These are phyloP conservation scores for Egretta garzetta DNA, from an alignment of 2,113 vertebrate genomes.

Conservation along the genomic window DNA sequence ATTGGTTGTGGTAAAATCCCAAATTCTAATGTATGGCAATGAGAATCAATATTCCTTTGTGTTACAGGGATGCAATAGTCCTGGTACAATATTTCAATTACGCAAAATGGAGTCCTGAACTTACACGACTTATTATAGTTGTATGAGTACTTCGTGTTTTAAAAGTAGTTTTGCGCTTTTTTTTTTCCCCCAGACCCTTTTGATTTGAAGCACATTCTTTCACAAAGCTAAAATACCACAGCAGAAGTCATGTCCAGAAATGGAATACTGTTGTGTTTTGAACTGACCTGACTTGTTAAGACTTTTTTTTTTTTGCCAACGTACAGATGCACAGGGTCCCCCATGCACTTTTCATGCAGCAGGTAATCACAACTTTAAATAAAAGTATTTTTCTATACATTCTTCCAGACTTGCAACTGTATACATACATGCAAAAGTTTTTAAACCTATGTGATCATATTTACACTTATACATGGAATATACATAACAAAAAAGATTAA, in stretches of 20 bases:
- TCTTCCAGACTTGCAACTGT: slow-evolving; percentile 85
- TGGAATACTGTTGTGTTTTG: slow-evolving; percentile 78
- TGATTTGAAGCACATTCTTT: slow-evolving; percentile 80
- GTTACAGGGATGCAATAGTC: slow-evolving; percentile 60
- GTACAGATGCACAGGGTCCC: slow-evolving; percentile 83
- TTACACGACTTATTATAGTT: slow-evolving; percentile 62
- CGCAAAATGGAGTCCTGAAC: slow-evolving; percentile 69
- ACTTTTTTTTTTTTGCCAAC: slow-evolving; percentile 73
- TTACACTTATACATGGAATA: slow-evolving; percentile 86
- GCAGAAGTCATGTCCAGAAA: slow-evolving; percentile 78
- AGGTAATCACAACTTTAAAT: slow-evolving; percentile 85
- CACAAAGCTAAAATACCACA: slow-evolving; percentile 79
- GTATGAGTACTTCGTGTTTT: slow-evolving; percentile 63
- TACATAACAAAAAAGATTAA: slow-evolving; percentile 82
- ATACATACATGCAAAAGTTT: slow-evolving; percentile 85
- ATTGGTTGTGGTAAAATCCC: slow-evolving; percentile 74
- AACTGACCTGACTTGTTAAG: slow-evolving; percentile 79
- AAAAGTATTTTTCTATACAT: slow-evolving; percentile 84
- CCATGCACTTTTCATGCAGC: slow-evolving; percentile 86
- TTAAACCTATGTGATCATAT: slow-evolving; percentile 82
- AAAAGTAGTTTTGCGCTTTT: slow-evolving; percentile 57
- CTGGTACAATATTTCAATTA: slow-evolving; percentile 56
- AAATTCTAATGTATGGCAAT: slow-evolving; percentile 69
- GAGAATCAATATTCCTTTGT: slow-evolving; percentile 60
- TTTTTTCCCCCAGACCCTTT: slow-evolving; percentile 69